phyloP scores from a whole-genome alignment of 1,140 invertebrate species.

The Antheraea mylitta region DNA sequence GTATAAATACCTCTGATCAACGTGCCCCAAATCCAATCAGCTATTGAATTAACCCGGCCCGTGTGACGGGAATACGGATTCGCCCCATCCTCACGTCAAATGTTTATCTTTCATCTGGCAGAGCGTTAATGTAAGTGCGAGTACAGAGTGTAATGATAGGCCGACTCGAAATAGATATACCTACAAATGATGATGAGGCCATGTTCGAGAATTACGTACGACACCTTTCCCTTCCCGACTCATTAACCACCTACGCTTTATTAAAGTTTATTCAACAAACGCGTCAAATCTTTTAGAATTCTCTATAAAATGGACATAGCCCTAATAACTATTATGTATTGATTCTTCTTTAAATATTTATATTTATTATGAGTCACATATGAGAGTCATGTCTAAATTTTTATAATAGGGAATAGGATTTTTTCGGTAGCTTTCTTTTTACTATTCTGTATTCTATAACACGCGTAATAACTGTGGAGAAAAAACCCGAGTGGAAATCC shows the following conservation, averaged over 20 bases:
- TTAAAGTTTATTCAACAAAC: background rate
- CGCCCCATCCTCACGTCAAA: conserved; percentile 70
- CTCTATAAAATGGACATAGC: too few relatives aligned
- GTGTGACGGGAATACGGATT: conserved; percentile 76
- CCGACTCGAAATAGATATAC: conserved; percentile 17
- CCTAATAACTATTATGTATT: too few relatives aligned
- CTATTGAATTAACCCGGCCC: conserved; percentile 73
- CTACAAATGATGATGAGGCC: conserved; percentile 43
- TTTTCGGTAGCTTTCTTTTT: too few relatives aligned
- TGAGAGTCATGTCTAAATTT: too few relatives aligned
- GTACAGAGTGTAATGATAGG: conserved; percentile 58
- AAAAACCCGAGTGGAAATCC: too few relatives aligned
- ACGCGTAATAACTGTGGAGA: too few relatives aligned
- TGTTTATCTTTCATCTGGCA: conserved; percentile 75
- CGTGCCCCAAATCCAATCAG: conserved; percentile 74
- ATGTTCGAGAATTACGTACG: conserved; percentile 41
- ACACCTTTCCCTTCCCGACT: background rate
- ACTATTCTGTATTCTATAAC: too few relatives aligned
- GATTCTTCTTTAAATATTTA: too few relatives aligned
- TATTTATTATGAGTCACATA: too few relatives aligned
- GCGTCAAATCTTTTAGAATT: background rate
- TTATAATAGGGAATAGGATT: too few relatives aligned
- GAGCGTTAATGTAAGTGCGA: conserved; percentile 64
- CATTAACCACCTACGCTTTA: background rate
- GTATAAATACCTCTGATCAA: conserved; percentile 60